Evolutionary conservation across 2,888 invertebrate species (phyloP).

Genomic region (Trachelus stipa): DNA sequence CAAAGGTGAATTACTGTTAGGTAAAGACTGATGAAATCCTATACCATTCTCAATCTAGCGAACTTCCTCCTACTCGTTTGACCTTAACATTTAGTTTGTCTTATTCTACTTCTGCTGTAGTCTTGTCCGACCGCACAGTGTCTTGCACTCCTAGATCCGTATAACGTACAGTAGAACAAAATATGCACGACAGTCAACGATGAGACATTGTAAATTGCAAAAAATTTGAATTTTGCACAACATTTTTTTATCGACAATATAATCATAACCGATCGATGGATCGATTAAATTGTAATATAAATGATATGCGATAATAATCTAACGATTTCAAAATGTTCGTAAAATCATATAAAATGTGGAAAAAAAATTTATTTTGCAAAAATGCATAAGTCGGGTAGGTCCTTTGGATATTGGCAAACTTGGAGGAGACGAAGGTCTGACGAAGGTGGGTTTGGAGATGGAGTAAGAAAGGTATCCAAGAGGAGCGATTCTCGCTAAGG

Average conservation of each 20-base stretch:
- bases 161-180: neutral
- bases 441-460: constrained; percentile 10
- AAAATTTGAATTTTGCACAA: neutral
- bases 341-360: neutral
- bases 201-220: neutral
- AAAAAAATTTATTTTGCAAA: neutral
- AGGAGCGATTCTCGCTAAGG: constrained; percentile 9
- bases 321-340: neutral
- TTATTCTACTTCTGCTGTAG: neutral
- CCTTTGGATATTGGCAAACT: neutral
- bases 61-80: neutral
- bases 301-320: neutral
- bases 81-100: neutral
- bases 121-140: neutral
- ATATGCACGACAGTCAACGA: neutral
- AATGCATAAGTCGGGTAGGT: neutral
- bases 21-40: neutral
- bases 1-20: neutral
- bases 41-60: neutral
- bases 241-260: neutral
- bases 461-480: constrained; percentile 22
- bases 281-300: neutral
- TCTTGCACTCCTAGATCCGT: neutral
- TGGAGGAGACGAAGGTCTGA: constrained; percentile 12
- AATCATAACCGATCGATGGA: neutral